phyloP scores from a whole-genome alignment of 2,888 invertebrate genomes.

The Coenonympha arcania region DNA sequence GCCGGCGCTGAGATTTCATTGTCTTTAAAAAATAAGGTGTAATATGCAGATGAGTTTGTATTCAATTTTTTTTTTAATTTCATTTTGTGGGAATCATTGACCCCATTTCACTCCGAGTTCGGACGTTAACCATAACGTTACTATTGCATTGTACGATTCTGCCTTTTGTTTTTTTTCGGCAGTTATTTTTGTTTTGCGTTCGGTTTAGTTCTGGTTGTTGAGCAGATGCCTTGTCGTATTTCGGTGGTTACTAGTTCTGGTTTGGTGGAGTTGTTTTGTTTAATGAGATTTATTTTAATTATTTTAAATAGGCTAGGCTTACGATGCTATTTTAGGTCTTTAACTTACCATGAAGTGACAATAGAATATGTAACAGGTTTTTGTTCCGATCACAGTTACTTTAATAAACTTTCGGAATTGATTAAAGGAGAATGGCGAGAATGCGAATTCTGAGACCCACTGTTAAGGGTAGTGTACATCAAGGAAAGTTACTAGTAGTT shows the following conservation, averaged over 20 bases:
- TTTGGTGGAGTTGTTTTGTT: background rate
- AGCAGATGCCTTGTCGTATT: slow-evolving; percentile 21
- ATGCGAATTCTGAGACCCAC: too few relatives aligned
- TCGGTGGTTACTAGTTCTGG: slow-evolving; percentile 13
- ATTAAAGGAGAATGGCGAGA: too few relatives aligned
- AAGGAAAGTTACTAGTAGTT: too few relatives aligned
- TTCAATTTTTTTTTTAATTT: slow-evolving; percentile 64
- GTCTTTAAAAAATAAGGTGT: slow-evolving; percentile 65
- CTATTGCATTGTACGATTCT: slow-evolving; percentile 42
- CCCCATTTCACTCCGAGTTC: slow-evolving; percentile 53
- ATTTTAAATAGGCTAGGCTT: background rate
- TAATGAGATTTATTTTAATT: background rate
- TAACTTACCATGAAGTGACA: too few relatives aligned
- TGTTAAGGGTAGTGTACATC: too few relatives aligned
- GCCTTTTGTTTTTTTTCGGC: slow-evolving; percentile 50
- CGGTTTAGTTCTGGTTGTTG: slow-evolving; percentile 29
- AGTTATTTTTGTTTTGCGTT: slow-evolving; percentile 47
- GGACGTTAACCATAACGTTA: slow-evolving; percentile 48
- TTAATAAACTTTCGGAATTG: too few relatives aligned
- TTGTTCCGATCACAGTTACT: too few relatives aligned
- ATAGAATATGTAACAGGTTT: too few relatives aligned
- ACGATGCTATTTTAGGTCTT: too few relatives aligned
- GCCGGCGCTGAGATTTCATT: slow-evolving; percentile 43
- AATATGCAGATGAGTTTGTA: slow-evolving; percentile 50
- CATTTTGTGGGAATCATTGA: slow-evolving; percentile 57